A percentile compares a stretch with the other conserved stretches of the same genome.
phyloP scores from a whole-genome alignment of 2,888 invertebrate species.

The Pedicia rivosa region DNA sequence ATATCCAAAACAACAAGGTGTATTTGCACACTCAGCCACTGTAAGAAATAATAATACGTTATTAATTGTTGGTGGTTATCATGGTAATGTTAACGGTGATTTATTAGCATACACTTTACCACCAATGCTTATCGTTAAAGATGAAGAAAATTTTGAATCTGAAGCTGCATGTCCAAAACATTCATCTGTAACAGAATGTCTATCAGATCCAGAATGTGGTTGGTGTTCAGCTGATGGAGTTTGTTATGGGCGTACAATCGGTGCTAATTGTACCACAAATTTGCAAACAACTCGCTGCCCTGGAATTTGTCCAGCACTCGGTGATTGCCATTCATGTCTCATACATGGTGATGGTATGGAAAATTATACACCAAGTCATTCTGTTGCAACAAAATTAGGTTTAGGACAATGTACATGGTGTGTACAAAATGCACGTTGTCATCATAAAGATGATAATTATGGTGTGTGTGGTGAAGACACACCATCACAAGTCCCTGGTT shows the following conservation, averaged over 20 bases:
- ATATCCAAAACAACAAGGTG: conserved; percentile 75
- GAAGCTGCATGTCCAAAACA: conserved; percentile 63
- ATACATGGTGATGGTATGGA: conserved; percentile 43
- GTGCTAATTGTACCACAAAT: conserved; percentile 81
- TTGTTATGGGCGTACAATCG: conserved; percentile 71
- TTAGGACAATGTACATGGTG: conserved; percentile 82
- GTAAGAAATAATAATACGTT: conserved; percentile 71
- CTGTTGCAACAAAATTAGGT: conserved; percentile 61
- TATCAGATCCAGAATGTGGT: conserved; percentile 84
- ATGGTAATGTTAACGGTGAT: conserved; percentile 81
- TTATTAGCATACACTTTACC: conserved; percentile 76
- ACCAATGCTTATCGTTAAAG: conserved; percentile 58
- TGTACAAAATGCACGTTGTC: conserved; percentile 81
- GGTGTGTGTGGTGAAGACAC: conserved; percentile 78
- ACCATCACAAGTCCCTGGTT: conserved; percentile 65
- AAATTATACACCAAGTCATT: conserved; percentile 24
- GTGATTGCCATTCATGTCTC: conserved; percentile 81
- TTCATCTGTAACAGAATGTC: conserved; percentile 59
- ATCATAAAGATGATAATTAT: conserved; percentile 58
- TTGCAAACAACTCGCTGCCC: conserved; percentile 75
- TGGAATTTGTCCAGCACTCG: conserved; percentile 75
- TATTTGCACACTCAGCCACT: conserved; percentile 77
- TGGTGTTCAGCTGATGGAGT: conserved; percentile 77
- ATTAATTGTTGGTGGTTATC: conserved; percentile 77
- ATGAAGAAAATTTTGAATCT: conserved; percentile 46